Conservation (phyloP, 2,113 vertebrate genomes). For the Xenus cinereus region DNA sequence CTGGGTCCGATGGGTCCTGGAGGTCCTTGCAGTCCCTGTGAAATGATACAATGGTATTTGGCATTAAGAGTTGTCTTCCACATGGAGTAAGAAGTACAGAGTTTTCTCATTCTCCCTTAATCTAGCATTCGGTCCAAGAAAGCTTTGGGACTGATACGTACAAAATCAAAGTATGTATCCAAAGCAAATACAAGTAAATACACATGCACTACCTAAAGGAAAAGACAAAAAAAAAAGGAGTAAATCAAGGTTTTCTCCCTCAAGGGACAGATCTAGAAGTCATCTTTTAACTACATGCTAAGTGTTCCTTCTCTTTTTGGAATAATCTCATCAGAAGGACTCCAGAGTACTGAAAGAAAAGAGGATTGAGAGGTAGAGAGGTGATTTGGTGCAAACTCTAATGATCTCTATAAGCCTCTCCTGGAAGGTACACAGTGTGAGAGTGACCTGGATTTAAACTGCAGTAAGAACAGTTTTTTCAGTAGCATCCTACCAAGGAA, state of each 20-base stretch:
- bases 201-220: neutral
- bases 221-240: neutral
- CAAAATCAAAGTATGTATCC: neutral
- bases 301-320: neutral
- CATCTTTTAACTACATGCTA: neutral
- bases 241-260: neutral
- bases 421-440: neutral
- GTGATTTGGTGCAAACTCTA: neutral
- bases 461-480: neutral
- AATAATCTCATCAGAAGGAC: neutral
- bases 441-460: neutral
- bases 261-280: neutral
- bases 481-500: neutral
- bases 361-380: neutral
- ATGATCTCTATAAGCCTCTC: neutral
- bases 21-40: constrained; percentile 86
- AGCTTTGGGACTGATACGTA: fast-evolving
- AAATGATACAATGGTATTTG: neutral
- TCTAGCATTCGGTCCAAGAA: neutral
- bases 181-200: neutral
- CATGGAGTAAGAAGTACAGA: neutral
- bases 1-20: constrained; percentile 80
- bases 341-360: neutral
- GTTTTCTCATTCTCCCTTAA: neutral
- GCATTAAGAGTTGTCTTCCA: neutral